Conservation (phyloP, 2,888 invertebrate genomes). For the Parasteatoda lunata region DNA sequence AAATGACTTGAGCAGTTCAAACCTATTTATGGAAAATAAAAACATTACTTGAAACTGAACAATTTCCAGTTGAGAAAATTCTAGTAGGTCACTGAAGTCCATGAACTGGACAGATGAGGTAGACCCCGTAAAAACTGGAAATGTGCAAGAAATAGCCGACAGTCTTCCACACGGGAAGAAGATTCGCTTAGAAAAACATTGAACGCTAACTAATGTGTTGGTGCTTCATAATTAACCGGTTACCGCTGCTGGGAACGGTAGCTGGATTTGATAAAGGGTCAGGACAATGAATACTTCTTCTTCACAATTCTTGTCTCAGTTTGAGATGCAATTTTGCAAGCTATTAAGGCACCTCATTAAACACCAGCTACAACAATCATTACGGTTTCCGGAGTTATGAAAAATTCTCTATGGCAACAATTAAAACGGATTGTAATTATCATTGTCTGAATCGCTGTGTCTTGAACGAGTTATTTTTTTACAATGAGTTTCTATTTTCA, state of each 20-base stretch:
- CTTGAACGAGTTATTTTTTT: no score
- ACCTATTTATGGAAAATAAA: no score
- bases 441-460: no score
- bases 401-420: no score
- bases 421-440: no score
- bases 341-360: constrained; percentile 12
- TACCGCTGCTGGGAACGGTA: constrained; percentile 16
- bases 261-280: constrained; percentile 22
- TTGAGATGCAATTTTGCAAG: background rate
- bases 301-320: background rate
- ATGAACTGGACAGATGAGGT: background rate
- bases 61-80: background rate
- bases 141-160: background rate
- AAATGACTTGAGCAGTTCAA: no score
- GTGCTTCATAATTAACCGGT: constrained; percentile 24
- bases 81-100: background rate
- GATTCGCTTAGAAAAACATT: constrained; percentile 28
- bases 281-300: constrained; percentile 6
- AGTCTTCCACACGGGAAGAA: background rate
- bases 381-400: no score
- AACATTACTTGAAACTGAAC: background rate
- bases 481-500: no score
- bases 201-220: constrained; percentile 37
- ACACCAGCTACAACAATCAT: background rate
- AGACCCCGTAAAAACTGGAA: background rate